Percentiles rank a stretch among this genome's conserved stretches.
These are phyloP conservation scores for Mantis religiosa DNA, from an alignment of 2,888 invertebrate genomes.

Conservation along the genomic window DNA sequence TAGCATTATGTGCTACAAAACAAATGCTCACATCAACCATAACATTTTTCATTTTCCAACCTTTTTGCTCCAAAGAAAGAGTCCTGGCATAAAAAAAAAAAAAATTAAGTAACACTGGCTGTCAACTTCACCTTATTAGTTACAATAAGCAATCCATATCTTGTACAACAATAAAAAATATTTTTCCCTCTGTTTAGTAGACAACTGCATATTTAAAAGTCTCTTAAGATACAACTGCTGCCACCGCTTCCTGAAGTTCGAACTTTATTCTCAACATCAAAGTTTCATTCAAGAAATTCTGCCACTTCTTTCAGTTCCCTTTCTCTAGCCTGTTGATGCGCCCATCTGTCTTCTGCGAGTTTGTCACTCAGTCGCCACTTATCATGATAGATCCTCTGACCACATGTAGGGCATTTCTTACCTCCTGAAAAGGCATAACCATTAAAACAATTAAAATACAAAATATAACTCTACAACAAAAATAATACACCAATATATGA, in stretches of 20 bases:
- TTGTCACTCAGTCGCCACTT: slow-evolving; percentile 67
- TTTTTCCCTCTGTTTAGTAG: background rate
- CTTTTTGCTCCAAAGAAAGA: background rate
- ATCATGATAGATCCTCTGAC: slow-evolving; percentile 63
- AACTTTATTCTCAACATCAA: background rate
- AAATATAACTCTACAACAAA: no score
- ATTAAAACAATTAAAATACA: no score
- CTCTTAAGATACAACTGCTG: background rate
- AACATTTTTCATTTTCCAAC: background rate
- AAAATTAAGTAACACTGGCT: background rate
- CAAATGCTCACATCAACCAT: background rate
- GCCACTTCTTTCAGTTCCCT: slow-evolving; percentile 71
- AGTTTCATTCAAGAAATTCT: slow-evolving; percentile 59
- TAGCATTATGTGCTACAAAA: background rate
- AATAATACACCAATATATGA: no score
- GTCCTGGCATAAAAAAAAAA: no score
- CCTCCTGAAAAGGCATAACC: slow-evolving; percentile 57
- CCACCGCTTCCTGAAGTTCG: background rate
- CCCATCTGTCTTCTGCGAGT: slow-evolving; percentile 70
- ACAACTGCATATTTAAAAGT: background rate
- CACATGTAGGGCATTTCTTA: slow-evolving; percentile 64
- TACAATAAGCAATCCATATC: background rate
- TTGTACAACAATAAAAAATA: background rate
- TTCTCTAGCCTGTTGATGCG: slow-evolving; percentile 69
- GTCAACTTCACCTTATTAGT: background rate